Percentiles rank a stretch among this genome's conserved stretches.
These are phyloP conservation scores for Odontesthes bonariensis DNA, from an alignment of 2,113 vertebrate species.

Conservation along the genomic window DNA sequence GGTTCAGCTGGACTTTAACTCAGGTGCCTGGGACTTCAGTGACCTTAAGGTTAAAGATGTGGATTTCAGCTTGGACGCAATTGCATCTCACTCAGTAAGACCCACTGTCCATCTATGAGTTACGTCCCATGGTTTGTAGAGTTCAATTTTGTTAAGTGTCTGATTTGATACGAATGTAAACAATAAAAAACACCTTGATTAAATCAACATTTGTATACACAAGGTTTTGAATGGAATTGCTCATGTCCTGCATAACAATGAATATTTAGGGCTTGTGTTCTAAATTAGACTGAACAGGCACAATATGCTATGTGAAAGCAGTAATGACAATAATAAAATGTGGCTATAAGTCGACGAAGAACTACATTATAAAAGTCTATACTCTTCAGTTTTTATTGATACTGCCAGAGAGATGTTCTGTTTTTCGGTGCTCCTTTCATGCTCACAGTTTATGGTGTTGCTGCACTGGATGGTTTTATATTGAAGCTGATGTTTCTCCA, in stretches of 20 bases:
- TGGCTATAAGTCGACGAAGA: constrained; percentile 11
- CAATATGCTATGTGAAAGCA: constrained; percentile 9
- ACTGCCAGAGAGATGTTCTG: constrained; percentile 24
- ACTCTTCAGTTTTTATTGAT: constrained; percentile 34
- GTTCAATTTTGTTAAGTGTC: neutral
- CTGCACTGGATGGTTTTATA: constrained; percentile 19
- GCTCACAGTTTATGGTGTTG: neutral
- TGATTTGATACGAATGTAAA: constrained; percentile 26
- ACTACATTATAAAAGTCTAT: constrained; percentile 21
- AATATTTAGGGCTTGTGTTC: constrained; percentile 32
- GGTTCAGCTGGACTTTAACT: constrained; percentile 12
- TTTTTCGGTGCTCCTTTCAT: constrained; percentile 11
- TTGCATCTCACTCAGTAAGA: neutral
- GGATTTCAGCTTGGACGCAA: constrained; percentile 14
- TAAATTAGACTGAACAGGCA: constrained; percentile 18
- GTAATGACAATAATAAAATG: constrained; percentile 19
- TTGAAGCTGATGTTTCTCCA: constrained; percentile 2
- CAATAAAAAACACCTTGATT: constrained; percentile 18
- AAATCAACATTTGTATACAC: constrained; percentile 18
- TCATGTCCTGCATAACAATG: constrained; percentile 36
- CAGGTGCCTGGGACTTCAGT: neutral
- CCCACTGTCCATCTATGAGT: neutral
- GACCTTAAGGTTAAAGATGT: neutral
- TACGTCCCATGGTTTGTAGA: constrained; percentile 7
- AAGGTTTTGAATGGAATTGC: constrained; percentile 38